phyloP scores from a whole-genome alignment of 2,888 invertebrate genomes.

The Fabriciana adippe region DNA sequence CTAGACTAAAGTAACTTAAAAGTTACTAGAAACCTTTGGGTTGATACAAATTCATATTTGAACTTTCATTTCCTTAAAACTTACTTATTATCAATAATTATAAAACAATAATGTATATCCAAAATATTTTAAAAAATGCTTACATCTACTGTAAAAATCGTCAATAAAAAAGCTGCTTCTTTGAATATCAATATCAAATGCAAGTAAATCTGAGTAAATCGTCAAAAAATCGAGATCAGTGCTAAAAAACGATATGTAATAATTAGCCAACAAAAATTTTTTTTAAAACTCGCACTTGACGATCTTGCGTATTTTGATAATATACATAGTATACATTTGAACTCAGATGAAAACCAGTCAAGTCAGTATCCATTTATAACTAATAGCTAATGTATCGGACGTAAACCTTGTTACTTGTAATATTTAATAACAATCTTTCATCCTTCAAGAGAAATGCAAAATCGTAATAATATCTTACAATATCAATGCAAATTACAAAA shows the following conservation, averaged over 20 bases:
- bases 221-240: conserved; percentile 35
- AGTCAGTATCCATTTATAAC: too few species aligned
- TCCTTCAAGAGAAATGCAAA: too few species aligned
- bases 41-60: conserved; percentile 51
- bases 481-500: too few species aligned
- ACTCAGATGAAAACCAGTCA: too few species aligned
- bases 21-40: conserved; percentile 44
- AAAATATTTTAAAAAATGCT: conserved; percentile 24
- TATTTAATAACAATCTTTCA: too few species aligned
- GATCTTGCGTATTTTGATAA: background rate
- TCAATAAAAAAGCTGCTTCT: background rate
- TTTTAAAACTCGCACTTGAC: background rate
- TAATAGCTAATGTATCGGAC: too few species aligned
- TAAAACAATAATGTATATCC: conserved; percentile 21
- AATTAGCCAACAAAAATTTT: background rate
- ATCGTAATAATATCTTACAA: too few species aligned
- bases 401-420: too few species aligned
- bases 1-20: conserved; percentile 32
- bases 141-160: conserved; percentile 1
- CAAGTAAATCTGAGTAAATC: conserved; percentile 17
- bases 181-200: background rate
- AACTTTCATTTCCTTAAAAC: conserved; percentile 51
- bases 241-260: conserved; percentile 27
- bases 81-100: conserved; percentile 41
- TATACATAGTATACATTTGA: too few species aligned